Evolutionary conservation across 1,140 invertebrate species (phyloP), one percentile per base, ranked within the genome.

Genomic region (Tetranychus cinnabarinus): DNA sequence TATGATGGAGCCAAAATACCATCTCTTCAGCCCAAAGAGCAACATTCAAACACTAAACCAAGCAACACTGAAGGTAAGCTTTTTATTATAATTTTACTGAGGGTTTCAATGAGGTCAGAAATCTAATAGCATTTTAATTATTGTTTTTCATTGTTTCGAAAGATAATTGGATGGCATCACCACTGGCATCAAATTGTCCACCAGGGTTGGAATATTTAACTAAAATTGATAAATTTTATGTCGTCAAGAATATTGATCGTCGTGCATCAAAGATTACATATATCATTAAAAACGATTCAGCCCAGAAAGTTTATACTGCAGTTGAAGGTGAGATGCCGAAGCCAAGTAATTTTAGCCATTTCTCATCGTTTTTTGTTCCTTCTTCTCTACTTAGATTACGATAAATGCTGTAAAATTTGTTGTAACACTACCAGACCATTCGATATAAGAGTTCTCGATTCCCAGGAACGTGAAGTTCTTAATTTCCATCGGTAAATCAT

Each of bases 371-470:
- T 36, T 34, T 12, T 52, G 2, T 15, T 33, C 46, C 1, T 2
- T 54, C 61, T 54, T 61, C 2, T 3, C 6, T 23, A 8, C 33
- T 48, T 7, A 65, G 64, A 64, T 15, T 62, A 48, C 48, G 82
- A 84, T 70, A 81, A 81, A 64, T 84, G 82, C 63, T 81, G 80
- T 3, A 75, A 87, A 66, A 82, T 83, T 65, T 86, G 81, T 67
- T 82, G 84, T 68, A 88, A 87, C 2, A 77, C 81, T 0, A 69
- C 79, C 31, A 76, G 88, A 23, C 61, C 66, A 55, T 93, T 92
- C 70, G 82, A 85, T 63, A 88, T 93, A 79, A 82, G 82, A 69
- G 81, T 93, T 61, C 77, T 83, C 57, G 88, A 92, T 70, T 81
- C 80, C 66, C 79, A 74, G 65, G 77, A 78, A 60, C 82, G 81